Evolutionary conservation across 2,113 vertebrate genomes (phyloP), one percentile per base, ranked within the genome.

Genomic region (Planiliza haematocheilus): DNA sequence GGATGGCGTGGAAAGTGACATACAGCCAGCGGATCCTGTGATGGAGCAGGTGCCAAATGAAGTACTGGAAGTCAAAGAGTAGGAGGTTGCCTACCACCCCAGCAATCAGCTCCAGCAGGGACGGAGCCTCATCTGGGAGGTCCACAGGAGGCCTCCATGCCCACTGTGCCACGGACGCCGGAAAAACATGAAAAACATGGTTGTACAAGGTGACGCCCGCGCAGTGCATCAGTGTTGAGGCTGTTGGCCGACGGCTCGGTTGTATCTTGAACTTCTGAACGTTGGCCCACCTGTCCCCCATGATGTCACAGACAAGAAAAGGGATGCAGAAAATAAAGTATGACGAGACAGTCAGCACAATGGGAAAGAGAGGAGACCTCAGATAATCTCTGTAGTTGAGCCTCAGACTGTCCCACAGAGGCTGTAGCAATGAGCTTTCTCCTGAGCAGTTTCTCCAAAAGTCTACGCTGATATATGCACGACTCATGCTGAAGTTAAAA

Each of bases 11-110:
- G 82, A 94, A 94, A 17, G 87, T 94, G 16, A 88, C 86, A 16
- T 93, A 94, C 36, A 94, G 84, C 93, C 92, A 94, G 55, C 75
- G 75, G 70, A 93, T 83, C 57, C 49, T 89, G 84, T 94, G 92
- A 57, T 94, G 92, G 49, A 92, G 81, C 66, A 92, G 62, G 71
- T 95, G 93, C 91, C 94, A 95, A 75, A 94, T 90, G 62, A 88
- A 95, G 77, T 94, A 93, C 69, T 94, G 94, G 43, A 93, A 92
- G 76, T 95, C 92, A 87, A 94, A 94, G 12, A 94, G 89, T 10
- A 94, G 83, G 10, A 93, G 84, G 68, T 91, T 93, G 60, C 84
- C 84, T 17, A 81, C 68, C 9, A 94, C 85, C 0, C 93, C 93
- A 0, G 53, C 46, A 3, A 75, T 76, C 36, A 94, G 70, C 77